Base-by-base conservation (phyloP, 2,113 vertebrate genomes). In the Caretta caretta region DNA sequence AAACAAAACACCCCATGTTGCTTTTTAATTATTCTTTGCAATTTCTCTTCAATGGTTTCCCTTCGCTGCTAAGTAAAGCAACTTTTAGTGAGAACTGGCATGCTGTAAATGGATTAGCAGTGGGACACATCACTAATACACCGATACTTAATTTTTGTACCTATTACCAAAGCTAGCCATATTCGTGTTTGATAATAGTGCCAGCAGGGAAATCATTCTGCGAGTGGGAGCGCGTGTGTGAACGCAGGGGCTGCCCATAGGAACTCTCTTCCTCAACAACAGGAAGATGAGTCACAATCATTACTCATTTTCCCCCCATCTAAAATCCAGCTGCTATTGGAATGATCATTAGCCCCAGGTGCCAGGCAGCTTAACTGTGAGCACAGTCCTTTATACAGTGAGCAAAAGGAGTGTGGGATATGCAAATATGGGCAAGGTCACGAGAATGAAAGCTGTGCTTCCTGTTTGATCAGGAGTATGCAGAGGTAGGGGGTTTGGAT, bases 331-430 rank as follows among this genome's bases (percentile, higher is more conserved):
- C 83, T 0, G 0, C 31, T 69, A 79, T 3, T 0, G 0, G 42
- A 3, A 5, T 0, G 1, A n/a, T 1, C 31, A 78, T 8, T 80
- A 72, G 65, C 2, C 57, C 22, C 31, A 49, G 65, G 16, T 6
- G 0, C 50, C 0, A 0, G 1, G 54, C 69, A 14, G 5, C 53
- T 86, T n/a, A 79, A 4, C 79, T 1, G 29, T 3, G 83, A 78
- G 42, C 89, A 13, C 1, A 2, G 25, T 53, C 4, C 0, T 1
- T n/a, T 4, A 8, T 0, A 0, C 10, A 48, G 57, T 31, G 0
- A 0, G 12, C 35, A 91, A 17, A 27, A 27, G 2, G 5, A 69
- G 17, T 69, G 59, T 12, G 16, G 42, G 10, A 16, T 2, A 56
- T 24, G 81, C 89, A 86, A 46, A 72, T 53, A 25, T 11, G 1